phyloP scores from a whole-genome alignment of 2,888 invertebrate genomes.

The Clitarchus hookeri region DNA sequence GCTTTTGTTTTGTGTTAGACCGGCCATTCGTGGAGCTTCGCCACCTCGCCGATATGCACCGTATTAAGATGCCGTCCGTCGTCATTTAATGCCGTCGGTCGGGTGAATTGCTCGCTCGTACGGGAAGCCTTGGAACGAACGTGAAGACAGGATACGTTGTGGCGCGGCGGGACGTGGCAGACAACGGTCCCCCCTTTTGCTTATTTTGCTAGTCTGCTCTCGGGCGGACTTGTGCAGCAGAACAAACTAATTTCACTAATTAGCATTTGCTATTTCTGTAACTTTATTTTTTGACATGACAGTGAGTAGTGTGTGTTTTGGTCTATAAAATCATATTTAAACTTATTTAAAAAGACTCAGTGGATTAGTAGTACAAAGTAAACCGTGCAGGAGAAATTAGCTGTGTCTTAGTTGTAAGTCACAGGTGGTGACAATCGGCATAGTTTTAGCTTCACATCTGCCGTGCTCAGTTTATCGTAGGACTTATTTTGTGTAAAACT shows the following conservation, averaged over 20 bases:
- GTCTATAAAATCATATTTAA: neutral
- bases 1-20: conserved; percentile 60
- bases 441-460: conserved; percentile 14
- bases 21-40: conserved; percentile 79
- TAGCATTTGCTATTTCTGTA: conserved; percentile 4
- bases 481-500: neutral
- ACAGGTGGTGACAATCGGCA: neutral
- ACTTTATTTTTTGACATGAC: neutral
- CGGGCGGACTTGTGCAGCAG: conserved; percentile 9
- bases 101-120: conserved; percentile 35
- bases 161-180: conserved; percentile 29
- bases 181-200: conserved; percentile 3
- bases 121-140: conserved; percentile 37
- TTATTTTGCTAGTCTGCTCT: neutral
- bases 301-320: conserved; percentile 11
- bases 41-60: conserved; percentile 86
- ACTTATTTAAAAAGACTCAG: neutral
- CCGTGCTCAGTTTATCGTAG: neutral
- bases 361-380: neutral
- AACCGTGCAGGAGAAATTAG: neutral
- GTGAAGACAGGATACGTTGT: conserved; percentile 33
- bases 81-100: conserved; percentile 36
- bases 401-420: neutral
- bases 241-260: conserved; percentile 8
- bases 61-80: conserved; percentile 60